Base-by-base conservation (phyloP, 2,113 vertebrate genomes). In the Raja brachyura region DNA sequence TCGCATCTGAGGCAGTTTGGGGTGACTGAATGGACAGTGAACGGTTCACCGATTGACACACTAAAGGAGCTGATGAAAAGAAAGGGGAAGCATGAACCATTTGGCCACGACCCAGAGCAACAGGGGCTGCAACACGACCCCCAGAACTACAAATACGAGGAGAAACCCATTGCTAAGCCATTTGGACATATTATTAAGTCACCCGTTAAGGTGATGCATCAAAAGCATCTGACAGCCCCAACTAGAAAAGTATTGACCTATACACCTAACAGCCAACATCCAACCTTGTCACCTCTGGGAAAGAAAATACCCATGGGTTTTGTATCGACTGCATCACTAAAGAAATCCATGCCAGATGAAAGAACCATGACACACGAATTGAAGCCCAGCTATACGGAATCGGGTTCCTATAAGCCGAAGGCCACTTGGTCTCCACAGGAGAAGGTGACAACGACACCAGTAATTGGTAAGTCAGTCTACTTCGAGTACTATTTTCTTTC, bases 31-130 rank as follows among this genome's bases (percentile, higher is more conserved):
- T 99, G 98, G 98, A 98, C 98, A 8, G 98, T 99, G 0, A 99
- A 99, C 4, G 98, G 98, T 13, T 99, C 98, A 0, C 98, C 98
- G n/a, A 99, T 99, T 2, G 98, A 99, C 96, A 99, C 98, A 0
- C 97, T 99, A 31, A 97, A 98, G n/a, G 98, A 99, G 81, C 99
- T 98, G 98, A 99, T 99, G 90, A 92, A 92, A 48, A 73, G 90
- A 39, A 92, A 92, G 31, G 90, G 68, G 2, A 92, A 92, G 68
- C 68, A 66, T 22, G 90, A 73, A 8, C 68, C 90, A 0, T 25
- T 92, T 54, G 39, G 90, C 18, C 90, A 74, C 0, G 90, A 92
- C 10, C 68, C 68, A 74, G 14, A 31, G n/a, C 83, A 61, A 14
- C 83, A 13, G 56, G 83, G 61, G 56, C 25, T 85, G 0, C 88